Conservation (phyloP, 2,797 vertebrate species). For the Schizothorax lantsangensis region DNA sequence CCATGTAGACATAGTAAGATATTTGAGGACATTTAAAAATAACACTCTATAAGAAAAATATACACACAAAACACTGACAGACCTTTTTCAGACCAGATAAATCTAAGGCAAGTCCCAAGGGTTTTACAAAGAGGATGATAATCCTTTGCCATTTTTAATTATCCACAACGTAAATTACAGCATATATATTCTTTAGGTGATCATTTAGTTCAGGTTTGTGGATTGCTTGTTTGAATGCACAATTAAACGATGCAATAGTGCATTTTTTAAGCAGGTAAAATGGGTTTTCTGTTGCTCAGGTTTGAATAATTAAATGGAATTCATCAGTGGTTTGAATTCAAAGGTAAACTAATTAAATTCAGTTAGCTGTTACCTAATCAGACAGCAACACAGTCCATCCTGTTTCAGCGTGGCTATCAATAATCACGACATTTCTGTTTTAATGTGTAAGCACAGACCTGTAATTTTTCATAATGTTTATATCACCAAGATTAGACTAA, state of each 20-base stretch:
- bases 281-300: conserved; percentile 41
- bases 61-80: background rate
- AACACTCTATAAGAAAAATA: background rate
- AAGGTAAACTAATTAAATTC: conserved; percentile 48
- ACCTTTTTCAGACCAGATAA: conserved; percentile 7
- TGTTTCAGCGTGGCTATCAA: background rate
- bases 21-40: conserved; percentile 20
- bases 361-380: conserved; percentile 5
- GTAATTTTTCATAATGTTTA: conserved; percentile 4
- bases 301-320: conserved; percentile 58
- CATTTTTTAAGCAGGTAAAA: conserved; percentile 33
- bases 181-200: conserved; percentile 1
- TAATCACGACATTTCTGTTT: background rate
- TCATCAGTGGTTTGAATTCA: conserved; percentile 50
- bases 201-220: conserved; percentile 25
- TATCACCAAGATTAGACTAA: conserved; percentile 16
- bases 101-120: background rate
- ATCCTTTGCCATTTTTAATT: background rate
- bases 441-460: background rate
- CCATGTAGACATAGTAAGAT: background rate
- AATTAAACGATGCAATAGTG: conserved; percentile 38
- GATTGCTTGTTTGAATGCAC: background rate
- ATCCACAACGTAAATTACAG: background rate
- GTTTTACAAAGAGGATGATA: background rate
- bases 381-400: background rate